Conservation (phyloP, 1,140 invertebrate species). For the Aplysia californica region DNA sequence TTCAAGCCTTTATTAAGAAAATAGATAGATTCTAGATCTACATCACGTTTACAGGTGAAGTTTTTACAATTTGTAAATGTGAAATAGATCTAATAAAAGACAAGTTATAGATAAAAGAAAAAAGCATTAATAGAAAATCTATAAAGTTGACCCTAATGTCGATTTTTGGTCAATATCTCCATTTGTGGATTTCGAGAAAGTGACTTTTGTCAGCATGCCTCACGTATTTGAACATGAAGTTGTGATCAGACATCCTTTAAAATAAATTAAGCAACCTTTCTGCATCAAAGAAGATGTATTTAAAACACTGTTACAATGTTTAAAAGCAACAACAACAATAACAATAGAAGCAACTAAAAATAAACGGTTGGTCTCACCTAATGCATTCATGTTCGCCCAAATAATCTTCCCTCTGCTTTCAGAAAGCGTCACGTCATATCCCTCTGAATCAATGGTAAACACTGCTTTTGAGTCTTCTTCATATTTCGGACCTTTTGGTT, state of each 20-base stretch:
- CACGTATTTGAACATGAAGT: neutral
- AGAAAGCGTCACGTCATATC: constrained; percentile 15
- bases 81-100: no score
- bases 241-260: neutral
- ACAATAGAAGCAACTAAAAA: neutral
- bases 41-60: no score
- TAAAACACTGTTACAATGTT: neutral
- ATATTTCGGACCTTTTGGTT: neutral
- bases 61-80: no score
- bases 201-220: neutral
- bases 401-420: constrained; percentile 15
- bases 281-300: neutral
- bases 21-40: no score
- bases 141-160: no score
- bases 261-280: neutral
- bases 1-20: no score
- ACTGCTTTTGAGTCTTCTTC: constrained; percentile 19
- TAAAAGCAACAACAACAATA: neutral
- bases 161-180: no score
- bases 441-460: constrained; percentile 28
- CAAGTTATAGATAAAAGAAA: no score
- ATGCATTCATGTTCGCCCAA: constrained; percentile 18
- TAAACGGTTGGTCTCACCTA: neutral
- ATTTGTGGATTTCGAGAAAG: no score
- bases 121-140: no score